Base-by-base conservation (phyloP, 2,888 invertebrate species). In the Horisme vitalbata region DNA sequence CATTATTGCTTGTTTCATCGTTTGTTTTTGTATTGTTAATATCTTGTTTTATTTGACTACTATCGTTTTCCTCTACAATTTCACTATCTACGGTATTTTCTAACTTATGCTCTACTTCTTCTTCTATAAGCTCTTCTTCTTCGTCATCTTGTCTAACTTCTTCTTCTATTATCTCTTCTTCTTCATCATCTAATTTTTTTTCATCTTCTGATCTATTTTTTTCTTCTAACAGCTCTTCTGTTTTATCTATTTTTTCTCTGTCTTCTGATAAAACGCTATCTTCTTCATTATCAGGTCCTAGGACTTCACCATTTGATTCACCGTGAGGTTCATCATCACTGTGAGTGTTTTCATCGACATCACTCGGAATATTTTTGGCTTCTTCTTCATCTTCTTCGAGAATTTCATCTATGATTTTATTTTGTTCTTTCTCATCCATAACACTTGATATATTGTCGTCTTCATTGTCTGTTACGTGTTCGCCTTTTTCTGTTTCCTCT, bases 271-370 rank as follows among this genome's bases (percentile, higher is more conserved):
- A 14, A 3, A 20, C n/a, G 3, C 15, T 52, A 13, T 63, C 64
- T 24, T 56, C 48, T 12, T 37, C 48, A 45, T 63, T 62, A 3
- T 53, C 61, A 5, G 65, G 45, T 12, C 61, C 55, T 36, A 61
- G 55, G 41, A 64, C 57, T 26, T 67, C 65, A 14, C 65, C 64
- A 45, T 65, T 64, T 5, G 51, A 34, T 12, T 59, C 52, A 20
- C 27, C 39, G 9, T 65, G 38, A n/a, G 21, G 35, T 8, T 59
- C 57, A 13, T 50, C 45, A 21, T 53, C 54, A 37, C 49, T 54
- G n/a, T 63, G 38, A 39, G 41, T 38, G 12, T 36, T 38, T 18
- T 51, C 50, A 5, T 54, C 50, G 7, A 55, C 41, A 23, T 54
- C 55, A 35, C 46, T 54, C 4, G 36, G 34, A 6, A 33, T 8